These are phyloP conservation scores for Catotricha subobsoleta DNA, from an alignment of 2,888 invertebrate species.

Conservation along the genomic window DNA sequence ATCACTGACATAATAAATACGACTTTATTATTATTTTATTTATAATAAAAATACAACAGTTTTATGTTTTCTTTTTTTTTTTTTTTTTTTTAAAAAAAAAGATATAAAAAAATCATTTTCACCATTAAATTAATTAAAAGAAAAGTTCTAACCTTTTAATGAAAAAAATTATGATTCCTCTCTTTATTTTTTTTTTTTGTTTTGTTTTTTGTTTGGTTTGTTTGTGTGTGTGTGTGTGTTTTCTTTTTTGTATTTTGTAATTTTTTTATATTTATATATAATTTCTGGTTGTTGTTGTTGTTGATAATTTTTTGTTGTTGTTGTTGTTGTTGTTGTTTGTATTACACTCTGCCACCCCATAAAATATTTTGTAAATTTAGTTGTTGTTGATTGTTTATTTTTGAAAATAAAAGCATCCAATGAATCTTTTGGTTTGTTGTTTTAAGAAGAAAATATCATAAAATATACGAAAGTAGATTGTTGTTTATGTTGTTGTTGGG, in stretches of 20 bases:
- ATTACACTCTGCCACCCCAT: too few relatives aligned
- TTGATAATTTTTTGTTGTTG: too few relatives aligned
- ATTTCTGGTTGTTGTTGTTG: too few relatives aligned
- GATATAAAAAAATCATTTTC: conserved; percentile 1
- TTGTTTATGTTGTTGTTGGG: background rate
- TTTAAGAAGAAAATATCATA: conserved; percentile 4
- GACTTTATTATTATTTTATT: conserved; percentile 9
- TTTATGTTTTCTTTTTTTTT: conserved; percentile 2
- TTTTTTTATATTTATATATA: too few relatives aligned
- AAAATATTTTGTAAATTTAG: too few relatives aligned
- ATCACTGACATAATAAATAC: conserved; percentile 9
- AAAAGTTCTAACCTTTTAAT: too few relatives aligned
- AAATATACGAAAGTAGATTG: conserved; percentile 2
- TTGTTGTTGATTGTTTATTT: too few relatives aligned
- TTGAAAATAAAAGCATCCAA: too few relatives aligned
- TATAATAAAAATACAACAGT: conserved; percentile 9
- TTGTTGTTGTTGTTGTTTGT: too few relatives aligned
- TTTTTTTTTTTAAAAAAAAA: conserved; percentile 2
- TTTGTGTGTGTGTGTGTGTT: conserved; percentile 1
- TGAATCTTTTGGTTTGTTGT: too few relatives aligned
- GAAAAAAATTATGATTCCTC: conserved; percentile 1
- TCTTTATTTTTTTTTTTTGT: conserved; percentile 1
- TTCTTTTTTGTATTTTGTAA: background rate
- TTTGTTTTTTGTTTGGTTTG: background rate
- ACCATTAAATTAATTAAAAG: too few relatives aligned